Evolutionary conservation across 2,888 invertebrate genomes (phyloP), one percentile per base, ranked within the genome.

Genomic region (Orthonychiurus folsomi): DNA sequence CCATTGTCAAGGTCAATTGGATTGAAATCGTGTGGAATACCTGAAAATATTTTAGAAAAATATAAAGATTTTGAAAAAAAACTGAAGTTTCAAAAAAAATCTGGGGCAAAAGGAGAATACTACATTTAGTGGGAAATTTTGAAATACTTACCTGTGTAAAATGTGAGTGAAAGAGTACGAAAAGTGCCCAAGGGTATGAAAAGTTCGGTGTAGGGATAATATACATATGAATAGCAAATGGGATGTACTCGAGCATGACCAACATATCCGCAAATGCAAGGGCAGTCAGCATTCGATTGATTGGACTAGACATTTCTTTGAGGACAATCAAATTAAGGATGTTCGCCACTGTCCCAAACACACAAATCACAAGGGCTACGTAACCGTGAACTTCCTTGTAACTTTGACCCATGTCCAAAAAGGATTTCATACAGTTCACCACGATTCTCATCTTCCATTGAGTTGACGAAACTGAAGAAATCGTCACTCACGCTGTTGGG

Each of bases 341-440:
- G 75, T 93, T 94, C 18, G 92, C 88, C 60, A 93, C 81, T 20
- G 87, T 88, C 18, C 93, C 93, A 75, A 93, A 89, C 68, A 89
- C 78, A 75, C 93, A 93, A 15, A 93, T 88, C 71, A 87, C 79
- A 18, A 93, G 80, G 59, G 90, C 87, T 67, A 89, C 81, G 76
- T 89, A 91, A 64, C 91, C 90, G 76, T 94, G 93, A 58, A 83
- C 79, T 66, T 84, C 83, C 2, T 77, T 75, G 76, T 90, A 90
- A 0, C 80, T 80, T 23, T 60, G 60, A 12, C 99, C 99, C 62
- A 74, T 59, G 1, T 56, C 28, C 28, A 54, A 58, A 23, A 62
- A 27, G 21, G 62, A 62, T 15, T 59, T 60, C 20, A 59, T 50
- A 50, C 59, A 59, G n/a, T 37, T 37, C 37, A 9, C 37, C 37